Evolutionary conservation across 2,888 invertebrate genomes (phyloP).

Genomic region (Ceratothoa steindachneri): DNA sequence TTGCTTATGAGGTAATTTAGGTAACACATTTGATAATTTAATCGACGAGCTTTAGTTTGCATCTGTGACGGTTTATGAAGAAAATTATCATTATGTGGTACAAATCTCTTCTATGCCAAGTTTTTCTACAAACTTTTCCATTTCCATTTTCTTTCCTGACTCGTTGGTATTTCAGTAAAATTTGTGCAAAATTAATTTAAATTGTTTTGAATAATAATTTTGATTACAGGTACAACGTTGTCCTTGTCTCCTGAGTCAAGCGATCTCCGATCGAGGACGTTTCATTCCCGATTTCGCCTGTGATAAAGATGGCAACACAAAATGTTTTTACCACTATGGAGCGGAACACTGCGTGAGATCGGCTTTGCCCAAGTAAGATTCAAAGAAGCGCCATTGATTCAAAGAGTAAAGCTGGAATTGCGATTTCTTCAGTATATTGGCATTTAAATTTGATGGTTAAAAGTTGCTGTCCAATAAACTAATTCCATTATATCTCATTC

Average conservation of each 20-base stretch:
- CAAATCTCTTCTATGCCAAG: too few relatives aligned
- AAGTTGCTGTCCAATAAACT: neutral
- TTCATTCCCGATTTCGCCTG: slow-evolving; percentile 86
- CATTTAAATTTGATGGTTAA: neutral
- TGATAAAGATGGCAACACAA: slow-evolving; percentile 80
- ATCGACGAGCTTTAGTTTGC: too few relatives aligned
- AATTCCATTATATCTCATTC: neutral
- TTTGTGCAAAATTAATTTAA: too few relatives aligned
- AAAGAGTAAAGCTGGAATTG: neutral
- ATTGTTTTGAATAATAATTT: too few relatives aligned
- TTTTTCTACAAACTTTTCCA: too few relatives aligned
- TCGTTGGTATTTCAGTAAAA: too few relatives aligned
- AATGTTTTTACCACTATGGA: slow-evolving; percentile 81
- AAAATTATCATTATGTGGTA: slow-evolving; percentile 17
- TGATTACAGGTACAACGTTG: slow-evolving; percentile 59
- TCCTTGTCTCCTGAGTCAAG: slow-evolving; percentile 88
- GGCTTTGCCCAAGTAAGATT: slow-evolving; percentile 77
- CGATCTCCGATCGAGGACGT: slow-evolving; percentile 83
- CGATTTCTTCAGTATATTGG: neutral
- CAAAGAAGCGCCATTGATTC: neutral
- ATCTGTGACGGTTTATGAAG: too few relatives aligned
- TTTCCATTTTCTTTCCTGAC: too few relatives aligned
- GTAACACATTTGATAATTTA: too few relatives aligned
- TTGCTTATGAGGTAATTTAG: slow-evolving; percentile 67
- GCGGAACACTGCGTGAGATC: slow-evolving; percentile 89